Conservation (phyloP, 2,113 vertebrate species). For the Bufo bufo region DNA sequence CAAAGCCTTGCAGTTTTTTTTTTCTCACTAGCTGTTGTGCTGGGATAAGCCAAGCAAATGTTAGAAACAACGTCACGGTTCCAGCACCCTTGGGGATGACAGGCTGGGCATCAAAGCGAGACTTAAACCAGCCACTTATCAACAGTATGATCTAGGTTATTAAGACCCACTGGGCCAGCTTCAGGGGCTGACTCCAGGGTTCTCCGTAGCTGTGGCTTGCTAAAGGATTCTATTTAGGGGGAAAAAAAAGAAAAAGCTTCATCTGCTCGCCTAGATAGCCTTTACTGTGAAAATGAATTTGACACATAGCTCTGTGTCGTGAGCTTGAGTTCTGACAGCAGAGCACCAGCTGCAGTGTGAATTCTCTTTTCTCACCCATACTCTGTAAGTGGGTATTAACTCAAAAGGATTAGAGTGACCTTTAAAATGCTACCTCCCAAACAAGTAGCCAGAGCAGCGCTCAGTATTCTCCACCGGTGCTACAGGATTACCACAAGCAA, state of each 20-base stretch:
- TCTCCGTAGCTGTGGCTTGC: constrained; percentile 23
- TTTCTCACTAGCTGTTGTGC: constrained; percentile 34
- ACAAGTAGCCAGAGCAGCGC: constrained; percentile 20
- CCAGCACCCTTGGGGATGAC: constrained; percentile 43
- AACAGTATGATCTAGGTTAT: constrained; percentile 51
- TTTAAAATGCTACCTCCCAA: constrained; percentile 37
- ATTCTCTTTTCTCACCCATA: constrained; percentile 48
- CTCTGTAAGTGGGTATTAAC: constrained; percentile 49
- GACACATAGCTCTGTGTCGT: constrained; percentile 43
- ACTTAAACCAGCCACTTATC: constrained; percentile 51
- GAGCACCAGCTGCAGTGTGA: constrained; percentile 44
- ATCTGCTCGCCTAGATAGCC: constrained; percentile 51
- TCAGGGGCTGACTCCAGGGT: constrained; percentile 38
- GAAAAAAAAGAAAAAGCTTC: constrained; percentile 43
- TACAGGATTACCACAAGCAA: constrained; percentile 22
- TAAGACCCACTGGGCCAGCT: constrained; percentile 52
- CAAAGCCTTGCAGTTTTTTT: background rate
- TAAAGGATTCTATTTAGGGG: constrained; percentile 27
- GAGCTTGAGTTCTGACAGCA: constrained; percentile 21
- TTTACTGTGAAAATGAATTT: constrained; percentile 54
- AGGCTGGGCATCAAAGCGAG: constrained; percentile 50
- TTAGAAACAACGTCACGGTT: constrained; percentile 52
- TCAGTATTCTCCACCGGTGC: background rate
- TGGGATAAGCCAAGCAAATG: constrained; percentile 55
- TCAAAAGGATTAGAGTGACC: constrained; percentile 53